Percentiles rank a stretch among this genome's conserved stretches.
phyloP scores from a whole-genome alignment of 2,113 vertebrate genomes.

The Saiga tatarica region DNA sequence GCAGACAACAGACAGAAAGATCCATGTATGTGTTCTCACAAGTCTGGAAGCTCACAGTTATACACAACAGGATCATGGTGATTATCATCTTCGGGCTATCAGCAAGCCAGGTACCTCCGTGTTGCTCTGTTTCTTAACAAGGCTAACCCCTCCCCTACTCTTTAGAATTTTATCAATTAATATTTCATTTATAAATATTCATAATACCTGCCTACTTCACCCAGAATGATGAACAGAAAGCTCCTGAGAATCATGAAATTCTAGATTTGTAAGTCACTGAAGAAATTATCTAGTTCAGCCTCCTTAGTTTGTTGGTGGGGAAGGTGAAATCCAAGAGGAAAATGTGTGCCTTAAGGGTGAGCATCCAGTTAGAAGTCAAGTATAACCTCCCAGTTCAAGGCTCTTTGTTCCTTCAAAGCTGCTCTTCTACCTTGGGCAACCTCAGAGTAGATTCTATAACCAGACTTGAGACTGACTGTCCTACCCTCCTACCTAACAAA shows the following conservation, averaged over 20 bases:
- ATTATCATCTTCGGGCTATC: not conserved
- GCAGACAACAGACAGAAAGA: not conserved
- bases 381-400: not conserved
- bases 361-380: not conserved
- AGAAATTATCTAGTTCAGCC: not conserved
- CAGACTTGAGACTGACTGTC: not conserved
- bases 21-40: not conserved
- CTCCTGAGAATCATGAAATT: not conserved
- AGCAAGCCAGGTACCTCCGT: not conserved
- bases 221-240: not conserved
- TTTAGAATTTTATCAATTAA: not conserved
- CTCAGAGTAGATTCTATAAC: not conserved
- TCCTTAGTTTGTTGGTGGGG: not conserved
- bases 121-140: not conserved
- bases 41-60: not conserved
- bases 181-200: not conserved
- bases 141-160: not conserved
- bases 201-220: not conserved
- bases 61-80: not conserved
- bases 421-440: not conserved
- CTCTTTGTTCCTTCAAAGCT: not conserved
- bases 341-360: not conserved
- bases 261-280: not conserved
- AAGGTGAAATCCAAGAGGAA: not conserved
- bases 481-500: not conserved